These are phyloP conservation scores for Ctenochaetus hawaiiensis DNA, from an alignment of 2,797 vertebrate species.

Conservation along the genomic window DNA sequence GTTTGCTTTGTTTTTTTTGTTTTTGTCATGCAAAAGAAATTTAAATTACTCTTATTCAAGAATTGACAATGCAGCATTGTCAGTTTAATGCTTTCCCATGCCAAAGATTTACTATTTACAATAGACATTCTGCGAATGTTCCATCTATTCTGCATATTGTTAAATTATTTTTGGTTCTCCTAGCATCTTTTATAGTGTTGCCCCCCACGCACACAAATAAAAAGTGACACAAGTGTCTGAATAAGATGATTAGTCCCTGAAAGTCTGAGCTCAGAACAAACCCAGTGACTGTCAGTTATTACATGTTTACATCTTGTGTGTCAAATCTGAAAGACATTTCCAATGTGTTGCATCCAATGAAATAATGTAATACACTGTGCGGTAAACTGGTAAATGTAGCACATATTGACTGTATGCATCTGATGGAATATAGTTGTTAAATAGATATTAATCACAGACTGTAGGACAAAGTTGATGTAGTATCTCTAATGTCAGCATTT, in stretches of 20 bases:
- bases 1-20: slow-evolving; percentile 15
- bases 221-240: background rate
- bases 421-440: slow-evolving; percentile 1
- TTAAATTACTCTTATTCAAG: background rate
- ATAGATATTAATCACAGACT: slow-evolving; percentile 3
- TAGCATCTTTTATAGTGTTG: background rate
- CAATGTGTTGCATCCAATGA: background rate
- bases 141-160: slow-evolving; percentile 11
- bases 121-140: slow-evolving; percentile 29
- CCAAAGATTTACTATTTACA: slow-evolving; percentile 29
- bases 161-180: background rate
- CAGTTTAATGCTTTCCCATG: slow-evolving; percentile 4
- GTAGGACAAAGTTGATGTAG: slow-evolving; percentile 26
- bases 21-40: slow-evolving; percentile 5
- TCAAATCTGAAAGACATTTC: background rate
- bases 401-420: slow-evolving; percentile 14
- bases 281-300: background rate
- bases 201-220: no score
- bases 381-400: background rate
- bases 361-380: slow-evolving; percentile 13
- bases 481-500: slow-evolving; percentile 8
- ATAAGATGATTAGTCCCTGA: background rate
- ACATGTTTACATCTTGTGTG: background rate
- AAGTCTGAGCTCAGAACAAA: slow-evolving; percentile 5
- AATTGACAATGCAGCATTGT: slow-evolving; percentile 9